Evolutionary conservation across 2,888 invertebrate species (phyloP), one percentile per base, ranked within the genome.

Genomic region (Machimus rusticus): DNA sequence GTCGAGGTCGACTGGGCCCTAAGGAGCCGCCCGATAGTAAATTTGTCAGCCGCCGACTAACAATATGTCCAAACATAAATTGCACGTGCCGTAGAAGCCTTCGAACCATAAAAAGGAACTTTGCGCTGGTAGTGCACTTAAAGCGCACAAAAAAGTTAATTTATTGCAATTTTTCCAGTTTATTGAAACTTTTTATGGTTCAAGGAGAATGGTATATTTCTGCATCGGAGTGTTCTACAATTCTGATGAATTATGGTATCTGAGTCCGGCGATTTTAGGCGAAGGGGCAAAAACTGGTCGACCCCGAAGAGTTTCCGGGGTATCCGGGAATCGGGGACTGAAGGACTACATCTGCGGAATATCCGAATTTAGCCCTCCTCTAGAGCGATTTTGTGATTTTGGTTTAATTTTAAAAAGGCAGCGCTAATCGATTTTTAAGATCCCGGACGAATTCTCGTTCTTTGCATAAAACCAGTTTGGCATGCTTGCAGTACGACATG

Each of bases 101-200:
- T 82, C 66, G 57, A 82, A 82, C 82, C 82, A 82, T 82, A 82
- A 82, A 82, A 81, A 82, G 51, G 82, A 82, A 82, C 57, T 82
- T 82, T 82, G 37, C 34, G 82, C 82, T 82, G 82, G 57, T 55
- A 82, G 82, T 57, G 82, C 82, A 57, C 57, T 82, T 82, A 55
- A 34, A 82, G 66, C 51, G 51, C n/a, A 82, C 66, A 82, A 82
- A 82, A 46, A 82, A 66, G 57, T 82, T 57, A 82, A 82, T 82
- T 82, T 82, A 82, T 66, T 82, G 82, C 82, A 82, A 82, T 82
- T 82, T 82, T 82, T 82, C 82, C 82, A 82, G 82, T 82, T 82
- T 82, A 82, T 82, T 82, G 82, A 82, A 82, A 82, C 82, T 82
- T 82, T 82, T 82, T 82, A 82, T 82, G 66, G 82, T 37, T 82